A percentile compares a stretch with the other conserved stretches of the same genome.
phyloP scores from a whole-genome alignment of 2,888 invertebrate genomes.

The Cerastis rubricosa region DNA sequence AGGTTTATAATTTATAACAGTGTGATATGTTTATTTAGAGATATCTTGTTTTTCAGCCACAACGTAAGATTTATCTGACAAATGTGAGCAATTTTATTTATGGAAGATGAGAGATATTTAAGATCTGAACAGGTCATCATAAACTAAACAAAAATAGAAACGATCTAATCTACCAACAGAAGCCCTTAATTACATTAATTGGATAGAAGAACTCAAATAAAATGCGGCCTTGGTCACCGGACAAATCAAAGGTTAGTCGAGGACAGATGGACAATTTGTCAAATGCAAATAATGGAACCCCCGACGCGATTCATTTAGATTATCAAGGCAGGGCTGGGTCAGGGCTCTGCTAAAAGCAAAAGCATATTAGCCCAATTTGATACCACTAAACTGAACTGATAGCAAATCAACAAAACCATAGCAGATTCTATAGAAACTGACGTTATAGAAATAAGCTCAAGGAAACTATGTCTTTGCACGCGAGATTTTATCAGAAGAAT shows the following conservation, averaged over 20 bases:
- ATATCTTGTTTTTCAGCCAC: conserved; percentile 15
- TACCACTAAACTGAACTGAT: conserved; percentile 31
- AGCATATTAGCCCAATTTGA: conserved; percentile 53
- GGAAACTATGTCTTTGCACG: conserved; percentile 26
- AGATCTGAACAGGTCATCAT: background rate
- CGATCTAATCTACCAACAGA: background rate
- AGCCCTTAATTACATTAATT: background rate
- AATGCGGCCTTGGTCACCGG: conserved; percentile 37
- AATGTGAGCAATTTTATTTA: conserved; percentile 6
- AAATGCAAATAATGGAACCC: conserved; percentile 62
- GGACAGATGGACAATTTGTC: conserved; percentile 55
- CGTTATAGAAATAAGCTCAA: conserved; percentile 9
- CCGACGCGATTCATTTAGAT: conserved; percentile 59
- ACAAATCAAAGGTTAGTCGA: conserved; percentile 52
- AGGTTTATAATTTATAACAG: conserved; percentile 13
- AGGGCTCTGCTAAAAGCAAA: conserved; percentile 58
- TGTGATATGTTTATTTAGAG: conserved; percentile 2
- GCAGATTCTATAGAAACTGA: background rate
- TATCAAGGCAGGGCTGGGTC: conserved; percentile 53
- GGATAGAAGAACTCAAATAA: conserved; percentile 18
- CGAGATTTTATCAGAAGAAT: conserved; percentile 21
- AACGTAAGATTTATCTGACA: background rate
- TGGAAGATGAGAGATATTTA: background rate
- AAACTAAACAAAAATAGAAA: background rate
- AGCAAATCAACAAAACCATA: conserved; percentile 26